Conservation (phyloP, 2,888 invertebrate genomes). For the Mycalesis mineus region DNA sequence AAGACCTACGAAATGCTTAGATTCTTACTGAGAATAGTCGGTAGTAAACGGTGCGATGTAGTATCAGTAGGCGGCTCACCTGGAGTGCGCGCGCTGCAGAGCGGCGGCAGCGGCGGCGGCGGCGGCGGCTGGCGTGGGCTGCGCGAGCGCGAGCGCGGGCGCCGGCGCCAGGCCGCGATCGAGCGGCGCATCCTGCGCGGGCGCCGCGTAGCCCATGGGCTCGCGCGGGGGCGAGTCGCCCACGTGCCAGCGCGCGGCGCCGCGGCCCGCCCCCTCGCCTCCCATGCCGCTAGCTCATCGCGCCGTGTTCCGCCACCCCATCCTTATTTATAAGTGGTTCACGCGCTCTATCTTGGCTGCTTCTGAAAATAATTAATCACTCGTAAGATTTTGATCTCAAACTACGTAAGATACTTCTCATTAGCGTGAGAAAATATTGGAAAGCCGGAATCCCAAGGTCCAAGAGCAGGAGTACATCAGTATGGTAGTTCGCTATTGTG, state of each 20-base stretch:
- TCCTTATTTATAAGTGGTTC: constrained; percentile 37
- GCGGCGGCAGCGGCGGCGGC: constrained; percentile 62
- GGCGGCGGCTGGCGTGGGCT: constrained; percentile 50
- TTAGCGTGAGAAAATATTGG: no score
- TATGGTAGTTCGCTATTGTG: no score
- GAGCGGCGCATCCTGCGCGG: constrained; percentile 79
- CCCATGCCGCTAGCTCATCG: constrained; percentile 77
- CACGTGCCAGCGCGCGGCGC: constrained; percentile 80
- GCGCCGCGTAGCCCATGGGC: constrained; percentile 78
- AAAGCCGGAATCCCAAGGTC: no score
- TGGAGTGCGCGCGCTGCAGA: constrained; percentile 85
- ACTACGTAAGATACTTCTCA: no score
- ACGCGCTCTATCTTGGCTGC: constrained; percentile 28
- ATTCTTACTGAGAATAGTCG: no score
- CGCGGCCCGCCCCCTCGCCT: constrained; percentile 81
- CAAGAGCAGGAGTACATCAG: no score
- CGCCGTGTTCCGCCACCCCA: constrained; percentile 60
- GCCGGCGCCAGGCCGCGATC: constrained; percentile 67
- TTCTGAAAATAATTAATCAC: constrained; percentile 39
- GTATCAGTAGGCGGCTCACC: constrained; percentile 41
- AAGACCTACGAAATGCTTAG: no score
- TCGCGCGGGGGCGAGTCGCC: constrained; percentile 79
- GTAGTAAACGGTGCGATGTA: no score
- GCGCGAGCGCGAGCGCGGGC: constrained; percentile 74
- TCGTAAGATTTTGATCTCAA: no score